Evolutionary conservation across 1,140 invertebrate genomes (phyloP), one percentile per base, ranked within the genome.

Genomic region (Potamilus streckersoni): DNA sequence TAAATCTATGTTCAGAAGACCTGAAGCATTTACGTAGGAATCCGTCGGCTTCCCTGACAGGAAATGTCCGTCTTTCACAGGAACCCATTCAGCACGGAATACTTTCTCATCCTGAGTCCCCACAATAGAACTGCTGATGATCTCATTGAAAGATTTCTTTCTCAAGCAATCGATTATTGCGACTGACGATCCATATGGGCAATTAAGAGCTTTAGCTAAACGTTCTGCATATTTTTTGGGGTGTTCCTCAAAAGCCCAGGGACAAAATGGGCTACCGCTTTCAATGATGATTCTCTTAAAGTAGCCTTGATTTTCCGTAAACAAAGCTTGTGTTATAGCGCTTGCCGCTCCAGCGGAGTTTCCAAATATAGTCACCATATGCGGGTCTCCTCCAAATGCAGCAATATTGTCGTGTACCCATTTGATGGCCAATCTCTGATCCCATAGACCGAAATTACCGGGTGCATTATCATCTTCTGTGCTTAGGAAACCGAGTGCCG

Each of bases 311-410:
- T 89, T 92, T 49, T 96, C 91, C 2, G 96, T 95, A 17, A 95
- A 96, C 11, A 98, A 90, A 61, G 97, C 91, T 90, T 97, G 96
- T 83, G 97, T 92, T 23, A 94, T 94, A 31, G 81, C 84, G 60
- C 81, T 80, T 12, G 61, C 74, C 14, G 78, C 84, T 15, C 87
- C 87, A 12, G 88, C 82, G 14, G 82, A 85, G 55, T 86, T 82
- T 8, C 87, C 88, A 73, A 86, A 83, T 61, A 89, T 65, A 11
- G 86, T 87, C 13, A 89, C 84, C 6, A 74, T 67, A 15, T 80
- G 70, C 14, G 79, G 79, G 76, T 89, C 79, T 31, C 88, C 87
- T 19, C 84, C 84, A 75, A 88, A 87, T 15, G 20, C 63, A 12
- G 31, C 71, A 71, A 90, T 88, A 74, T 91, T 89, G 31, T 88